Percentiles rank a stretch among this genome's conserved stretches.
Conservation (phyloP, 2,888 invertebrate species). For the Hyalella azteca region DNA sequence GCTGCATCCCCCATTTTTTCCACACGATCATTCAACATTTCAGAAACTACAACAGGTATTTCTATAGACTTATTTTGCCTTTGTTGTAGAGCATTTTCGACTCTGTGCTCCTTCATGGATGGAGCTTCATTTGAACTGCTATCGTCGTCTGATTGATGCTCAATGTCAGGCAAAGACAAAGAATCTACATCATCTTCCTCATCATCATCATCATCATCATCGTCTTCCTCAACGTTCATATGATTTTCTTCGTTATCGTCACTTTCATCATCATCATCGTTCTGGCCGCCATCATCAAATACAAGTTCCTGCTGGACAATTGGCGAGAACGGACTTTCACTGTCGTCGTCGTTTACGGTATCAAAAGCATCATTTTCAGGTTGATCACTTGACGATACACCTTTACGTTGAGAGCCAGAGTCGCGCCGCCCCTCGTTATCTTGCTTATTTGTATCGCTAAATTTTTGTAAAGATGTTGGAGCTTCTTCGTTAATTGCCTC, state of each 20-base stretch:
- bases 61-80: neutral
- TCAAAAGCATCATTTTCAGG: neutral
- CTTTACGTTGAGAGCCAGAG: neutral
- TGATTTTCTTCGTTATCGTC: constrained; percentile 10
- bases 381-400: neutral
- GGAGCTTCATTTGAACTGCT: neutral
- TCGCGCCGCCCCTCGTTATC: neutral
- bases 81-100: neutral
- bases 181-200: neutral
- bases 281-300: constrained; percentile 6
- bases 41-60: neutral
- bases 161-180: constrained; percentile 11
- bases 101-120: neutral
- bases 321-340: neutral
- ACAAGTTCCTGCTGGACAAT: neutral
- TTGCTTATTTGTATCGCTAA: neutral
- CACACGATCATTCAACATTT: neutral
- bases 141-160: neutral
- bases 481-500: neutral
- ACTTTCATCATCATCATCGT: neutral
- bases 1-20: neutral
- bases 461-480: neutral
- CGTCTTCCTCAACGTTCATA: neutral
- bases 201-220: neutral
- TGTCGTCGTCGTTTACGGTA: neutral